Evolutionary conservation across 1,140 invertebrate genomes (phyloP).

Genomic region (Ceratina calcarata): DNA sequence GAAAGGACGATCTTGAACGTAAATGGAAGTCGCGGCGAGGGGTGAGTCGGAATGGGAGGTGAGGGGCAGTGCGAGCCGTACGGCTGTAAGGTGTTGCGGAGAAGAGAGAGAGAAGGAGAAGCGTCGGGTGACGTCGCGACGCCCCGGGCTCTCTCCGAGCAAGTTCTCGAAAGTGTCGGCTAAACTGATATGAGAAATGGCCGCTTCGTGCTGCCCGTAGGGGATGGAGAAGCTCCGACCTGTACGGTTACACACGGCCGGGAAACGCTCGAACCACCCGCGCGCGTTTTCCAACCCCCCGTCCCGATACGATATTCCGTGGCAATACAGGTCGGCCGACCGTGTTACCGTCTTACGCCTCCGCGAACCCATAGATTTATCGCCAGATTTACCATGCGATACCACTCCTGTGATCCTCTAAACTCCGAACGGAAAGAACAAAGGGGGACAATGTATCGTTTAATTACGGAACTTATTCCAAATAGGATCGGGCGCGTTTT

Average conservation of each 20-base stretch:
- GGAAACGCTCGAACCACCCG: conserved; percentile 66
- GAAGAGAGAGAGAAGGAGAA: conserved; percentile 47
- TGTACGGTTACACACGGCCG: conserved; percentile 72
- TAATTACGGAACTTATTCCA: neutral
- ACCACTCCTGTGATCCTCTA: neutral
- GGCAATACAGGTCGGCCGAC: conserved; percentile 56
- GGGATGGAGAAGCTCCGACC: conserved; percentile 71
- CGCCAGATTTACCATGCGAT: neutral
- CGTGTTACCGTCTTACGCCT: conserved; percentile 42
- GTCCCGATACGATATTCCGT: conserved; percentile 63
- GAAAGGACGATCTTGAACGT: conserved; percentile 27
- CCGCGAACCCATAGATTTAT: conserved; percentile 17
- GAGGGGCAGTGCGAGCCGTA: too few relatives aligned
- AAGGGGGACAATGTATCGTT: neutral
- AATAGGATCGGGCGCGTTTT: neutral
- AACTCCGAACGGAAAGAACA: neutral
- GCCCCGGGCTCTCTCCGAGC: conserved; percentile 69
- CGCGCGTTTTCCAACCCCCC: conserved; percentile 59
- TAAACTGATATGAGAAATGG: conserved; percentile 80
- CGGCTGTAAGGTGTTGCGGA: conserved; percentile 50
- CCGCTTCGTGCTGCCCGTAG: conserved; percentile 77
- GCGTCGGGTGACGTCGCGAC: conserved; percentile 75
- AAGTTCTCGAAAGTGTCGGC: conserved; percentile 79
- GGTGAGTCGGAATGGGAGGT: neutral
- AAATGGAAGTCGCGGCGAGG: conserved; percentile 38